Evolutionary conservation across 2,113 vertebrate genomes (phyloP), one percentile per base, ranked within the genome.

Genomic region (Sebastes fasciatus): DNA sequence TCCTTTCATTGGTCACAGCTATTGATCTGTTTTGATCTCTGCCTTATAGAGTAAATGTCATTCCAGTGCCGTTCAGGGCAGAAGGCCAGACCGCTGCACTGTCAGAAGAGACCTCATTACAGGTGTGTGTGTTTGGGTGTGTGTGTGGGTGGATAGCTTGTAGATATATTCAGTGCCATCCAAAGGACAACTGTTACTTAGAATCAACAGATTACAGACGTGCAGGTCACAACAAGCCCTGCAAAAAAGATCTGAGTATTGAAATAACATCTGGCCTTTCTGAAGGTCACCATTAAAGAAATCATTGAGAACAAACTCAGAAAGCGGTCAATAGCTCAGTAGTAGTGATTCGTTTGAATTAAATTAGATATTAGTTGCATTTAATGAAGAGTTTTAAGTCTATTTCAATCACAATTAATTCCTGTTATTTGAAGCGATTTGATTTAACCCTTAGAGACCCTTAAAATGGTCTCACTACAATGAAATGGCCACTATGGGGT

Each of bases 41-140:
- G 73, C 75, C 57, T 74, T 49, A 49, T 45, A 0, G 70, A 52
- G 51, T 79, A 54, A 71, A 71, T 75, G 72, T 76, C 58, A 26
- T 42, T 55, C 46, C 12, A 19, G 34, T 68, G 40, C n/a, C 17
- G n/a, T 8, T 34, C 64, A 40, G 17, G 43, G 63, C 49, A 1
- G 13, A 52, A 58, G 64, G 48, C 42, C 55, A 67, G 55, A 68
- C 55, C 34, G 64, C 16, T 40, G 73, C 58, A 19, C 58, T 14
- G 65, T 46, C 80, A 40, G 55, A 43, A 2, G 63, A 69, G 40
- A 76, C 74, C 48, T 77, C 55, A 68, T 77, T 63, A 86, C 49
- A 8, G 55, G 58, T 51, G 11, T 17, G 45, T 81, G 64, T 34
- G 45, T 81, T 61, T 58, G 58, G 49, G 58, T 74, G 46, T 51